Base-by-base conservation (phyloP, 2,113 vertebrate species). In the Prietella phreatophila region DNA sequence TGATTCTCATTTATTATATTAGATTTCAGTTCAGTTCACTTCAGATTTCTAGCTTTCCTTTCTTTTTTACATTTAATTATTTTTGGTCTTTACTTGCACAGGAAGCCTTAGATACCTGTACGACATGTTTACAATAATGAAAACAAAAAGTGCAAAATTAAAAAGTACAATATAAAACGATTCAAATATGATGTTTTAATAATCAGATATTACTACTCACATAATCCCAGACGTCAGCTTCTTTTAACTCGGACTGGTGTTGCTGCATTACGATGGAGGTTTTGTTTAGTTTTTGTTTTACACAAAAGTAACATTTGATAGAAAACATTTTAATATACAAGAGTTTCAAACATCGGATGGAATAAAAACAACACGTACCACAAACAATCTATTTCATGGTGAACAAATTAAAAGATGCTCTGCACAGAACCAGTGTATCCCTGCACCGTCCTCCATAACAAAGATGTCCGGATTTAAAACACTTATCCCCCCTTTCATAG, bases 261-360 rank as follows among this genome's bases (percentile, higher is more conserved):
- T 58, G 56, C 17, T 13, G 27, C 69, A 5, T 75, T n/a, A 5
- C 25, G 1, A 30, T 67, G 4, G n/a, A 71, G 3, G 13, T 67
- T 47, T 47, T 7, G 42, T 47, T 42, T 42, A 42, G 39, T 42
- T 47, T 47, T 47, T 50, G 8, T 65, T n/a, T 50, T 50, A 10
- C 71, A 60, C 71, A 14, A 78, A 67, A 78, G 8, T 67, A 87
- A 93, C 87, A 91, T 42, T 94, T 93, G 93, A 95, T 96, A 96
- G 93, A 96, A 96, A 96, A 95, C 93, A 94, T 94, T 96, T 96
- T 96, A 96, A 96, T 96, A 91, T 94, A 95, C 94, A 96, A 93
- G 91, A 87, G 92, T 92, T 95, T 92, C 92, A 94, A 95, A 96
- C 95, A 94, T 94, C 87, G 91, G 76, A 63, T 90, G 91, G 92